Conservation (phyloP, 2,888 invertebrate species). For the Subacronicta megacephala region DNA sequence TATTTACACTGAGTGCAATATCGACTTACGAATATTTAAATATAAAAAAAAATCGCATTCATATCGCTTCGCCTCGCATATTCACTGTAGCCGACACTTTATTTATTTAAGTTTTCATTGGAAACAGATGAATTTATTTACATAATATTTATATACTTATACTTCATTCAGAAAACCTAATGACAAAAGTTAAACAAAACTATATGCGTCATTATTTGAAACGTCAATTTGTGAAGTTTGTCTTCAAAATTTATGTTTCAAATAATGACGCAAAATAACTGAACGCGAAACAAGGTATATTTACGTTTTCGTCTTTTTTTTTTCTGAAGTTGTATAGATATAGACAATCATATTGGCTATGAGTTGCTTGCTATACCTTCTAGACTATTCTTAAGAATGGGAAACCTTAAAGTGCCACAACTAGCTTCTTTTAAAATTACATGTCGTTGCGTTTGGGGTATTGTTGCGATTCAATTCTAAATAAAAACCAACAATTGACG, state of each 20-base stretch:
- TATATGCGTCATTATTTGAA: no score
- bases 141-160: constrained; percentile 23
- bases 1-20: constrained; percentile 42
- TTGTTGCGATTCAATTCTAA: constrained; percentile 60
- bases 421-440: constrained; percentile 71
- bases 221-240: no score
- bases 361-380: constrained; percentile 43
- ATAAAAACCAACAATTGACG: constrained; percentile 26
- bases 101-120: constrained; percentile 73
- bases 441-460: constrained; percentile 68
- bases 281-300: no score
- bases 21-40: constrained; percentile 17
- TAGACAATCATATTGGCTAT: constrained; percentile 50
- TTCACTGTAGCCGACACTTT: constrained; percentile 59
- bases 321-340: constrained; percentile 17
- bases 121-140: constrained; percentile 79
- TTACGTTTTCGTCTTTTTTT: background rate
- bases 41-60: constrained; percentile 6
- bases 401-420: constrained; percentile 65
- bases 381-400: constrained; percentile 36
- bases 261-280: no score
- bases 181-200: background rate
- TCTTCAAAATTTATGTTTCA: background rate
- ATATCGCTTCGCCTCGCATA: constrained; percentile 16
- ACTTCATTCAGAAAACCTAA: background rate